Percentiles rank a stretch among this genome's conserved stretches.
Conservation (phyloP, 2,113 vertebrate species). For the Solea senegalensis region DNA sequence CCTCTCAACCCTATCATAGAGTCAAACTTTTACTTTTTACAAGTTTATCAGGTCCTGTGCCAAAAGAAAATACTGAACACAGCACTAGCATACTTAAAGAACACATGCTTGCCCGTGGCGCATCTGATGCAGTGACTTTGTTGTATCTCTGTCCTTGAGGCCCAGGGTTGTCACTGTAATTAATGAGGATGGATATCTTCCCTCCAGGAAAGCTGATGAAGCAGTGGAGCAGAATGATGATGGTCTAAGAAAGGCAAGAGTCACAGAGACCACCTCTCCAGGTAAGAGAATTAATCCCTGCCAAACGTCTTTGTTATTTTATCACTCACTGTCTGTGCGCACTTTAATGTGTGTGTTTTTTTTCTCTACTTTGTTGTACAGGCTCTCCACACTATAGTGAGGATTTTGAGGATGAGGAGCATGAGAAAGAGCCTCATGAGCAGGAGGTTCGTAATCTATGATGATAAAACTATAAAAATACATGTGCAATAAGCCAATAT, state of each 20-base stretch:
- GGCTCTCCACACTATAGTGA: slow-evolving; percentile 87
- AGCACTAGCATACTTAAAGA: background rate
- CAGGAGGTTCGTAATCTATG: slow-evolving; percentile 59
- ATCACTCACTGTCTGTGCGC: background rate
- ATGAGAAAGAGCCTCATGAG: slow-evolving; percentile 35
- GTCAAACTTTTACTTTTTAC: too few species aligned
- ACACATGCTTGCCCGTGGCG: background rate
- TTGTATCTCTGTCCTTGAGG: slow-evolving; percentile 4
- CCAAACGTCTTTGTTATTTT: background rate
- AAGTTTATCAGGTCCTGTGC: background rate
- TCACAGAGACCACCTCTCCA: slow-evolving; percentile 19
- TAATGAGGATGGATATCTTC: slow-evolving; percentile 9
- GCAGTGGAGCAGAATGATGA: slow-evolving; percentile 25
- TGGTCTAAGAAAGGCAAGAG: background rate
- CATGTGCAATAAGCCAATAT: background rate
- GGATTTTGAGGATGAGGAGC: slow-evolving; percentile 89
- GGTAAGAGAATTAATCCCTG: slow-evolving; percentile 9
- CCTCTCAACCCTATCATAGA: too few species aligned
- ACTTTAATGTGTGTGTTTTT: background rate
- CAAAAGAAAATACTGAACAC: background rate
- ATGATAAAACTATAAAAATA: background rate
- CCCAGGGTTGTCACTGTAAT: background rate
- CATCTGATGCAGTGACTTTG: background rate
- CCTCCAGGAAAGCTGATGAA: slow-evolving; percentile 54
- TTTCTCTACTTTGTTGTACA: slow-evolving; percentile 3